These are phyloP conservation scores for Tetanocera ferruginea DNA, from an alignment of 2,888 invertebrate genomes.

Conservation along the genomic window DNA sequence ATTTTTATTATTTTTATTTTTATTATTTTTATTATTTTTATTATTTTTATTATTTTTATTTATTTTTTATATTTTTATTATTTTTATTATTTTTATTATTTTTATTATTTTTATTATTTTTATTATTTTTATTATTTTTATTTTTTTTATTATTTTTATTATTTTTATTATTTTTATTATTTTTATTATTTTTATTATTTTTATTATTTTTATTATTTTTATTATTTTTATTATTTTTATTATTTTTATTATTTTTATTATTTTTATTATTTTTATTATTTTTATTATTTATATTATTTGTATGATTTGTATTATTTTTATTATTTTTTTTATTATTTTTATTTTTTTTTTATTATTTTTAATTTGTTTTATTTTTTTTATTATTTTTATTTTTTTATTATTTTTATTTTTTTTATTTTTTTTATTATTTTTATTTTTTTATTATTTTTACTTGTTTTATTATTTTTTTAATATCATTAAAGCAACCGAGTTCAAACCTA, in stretches of 20 bases:
- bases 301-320: not conserved
- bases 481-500: too few species aligned
- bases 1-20: not conserved
- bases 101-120: not conserved
- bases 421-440: not conserved
- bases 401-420: not conserved
- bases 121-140: not conserved
- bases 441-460: too few species aligned
- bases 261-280: conserved; percentile 12
- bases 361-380: not conserved
- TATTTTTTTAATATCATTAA: too few species aligned
- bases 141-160: not conserved
- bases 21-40: not conserved
- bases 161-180: not conserved
- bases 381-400: not conserved
- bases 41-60: not conserved
- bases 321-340: not conserved
- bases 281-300: not conserved
- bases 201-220: not conserved
- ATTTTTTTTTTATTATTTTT: not conserved
- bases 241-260: conserved; percentile 9
- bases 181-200: not conserved
- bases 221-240: not conserved
- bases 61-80: not conserved
- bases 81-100: not conserved